Conservation (phyloP, 1,140 invertebrate species). For the Oreohelix idahoensis region DNA sequence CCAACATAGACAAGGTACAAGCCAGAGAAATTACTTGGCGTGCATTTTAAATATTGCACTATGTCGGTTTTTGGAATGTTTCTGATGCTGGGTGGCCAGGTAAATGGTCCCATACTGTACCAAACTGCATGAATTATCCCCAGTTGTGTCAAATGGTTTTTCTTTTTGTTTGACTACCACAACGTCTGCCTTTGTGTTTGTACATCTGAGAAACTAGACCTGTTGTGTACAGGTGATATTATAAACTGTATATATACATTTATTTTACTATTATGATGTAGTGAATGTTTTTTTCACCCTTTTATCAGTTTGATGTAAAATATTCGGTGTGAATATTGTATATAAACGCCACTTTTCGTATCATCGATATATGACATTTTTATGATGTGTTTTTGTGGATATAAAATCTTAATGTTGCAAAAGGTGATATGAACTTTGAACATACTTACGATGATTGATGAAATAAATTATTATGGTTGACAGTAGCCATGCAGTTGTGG, state of each 20-base stretch:
- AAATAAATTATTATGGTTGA: slow-evolving; percentile 6
- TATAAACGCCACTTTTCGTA: not conserved
- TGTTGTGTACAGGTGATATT: not conserved
- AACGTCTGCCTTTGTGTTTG: not conserved
- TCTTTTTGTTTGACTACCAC: too few relatives aligned
- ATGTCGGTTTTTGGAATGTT: too few relatives aligned
- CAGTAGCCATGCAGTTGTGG: too few relatives aligned
- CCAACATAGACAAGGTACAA: too few relatives aligned
- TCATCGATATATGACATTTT: not conserved
- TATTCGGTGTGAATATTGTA: not conserved
- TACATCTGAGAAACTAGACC: not conserved
- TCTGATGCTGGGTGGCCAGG: too few relatives aligned
- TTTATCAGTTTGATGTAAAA: not conserved
- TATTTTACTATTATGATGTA: not conserved
- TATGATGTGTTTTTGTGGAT: not conserved
- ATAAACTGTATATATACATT: not conserved
- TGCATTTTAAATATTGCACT: too few relatives aligned
- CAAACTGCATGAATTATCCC: too few relatives aligned
- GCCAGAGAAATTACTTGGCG: too few relatives aligned
- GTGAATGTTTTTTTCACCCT: not conserved
- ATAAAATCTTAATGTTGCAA: not conserved
- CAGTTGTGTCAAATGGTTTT: too few relatives aligned
- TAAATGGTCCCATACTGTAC: too few relatives aligned
- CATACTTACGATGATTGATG: not conserved
- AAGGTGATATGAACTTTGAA: slow-evolving; percentile 3